Evolutionary conservation across 2,888 invertebrate genomes (phyloP).

Genomic region (Campoplex capitator): DNA sequence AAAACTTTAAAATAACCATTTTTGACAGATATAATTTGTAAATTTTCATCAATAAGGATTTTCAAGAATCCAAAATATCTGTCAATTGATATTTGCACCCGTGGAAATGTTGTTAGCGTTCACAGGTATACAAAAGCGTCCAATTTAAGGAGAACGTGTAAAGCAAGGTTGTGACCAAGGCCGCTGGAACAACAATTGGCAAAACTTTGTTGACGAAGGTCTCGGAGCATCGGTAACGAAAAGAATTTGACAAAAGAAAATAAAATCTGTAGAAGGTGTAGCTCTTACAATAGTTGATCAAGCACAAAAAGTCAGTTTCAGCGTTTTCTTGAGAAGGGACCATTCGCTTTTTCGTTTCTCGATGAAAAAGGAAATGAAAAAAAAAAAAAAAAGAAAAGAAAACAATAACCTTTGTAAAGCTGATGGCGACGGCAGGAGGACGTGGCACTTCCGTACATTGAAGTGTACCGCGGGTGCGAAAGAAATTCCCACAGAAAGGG

Average conservation of each 20-base stretch:
- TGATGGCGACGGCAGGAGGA: not conserved
- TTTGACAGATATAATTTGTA: too few relatives aligned
- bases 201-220: not conserved
- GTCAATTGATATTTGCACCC: not conserved
- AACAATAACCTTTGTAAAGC: conserved; percentile 26
- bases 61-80: not conserved
- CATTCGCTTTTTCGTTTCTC: not conserved
- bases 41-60: not conserved
- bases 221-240: not conserved
- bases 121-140: not conserved
- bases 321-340: conserved; percentile 22
- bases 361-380: conserved; percentile 36
- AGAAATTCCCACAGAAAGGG: conserved; percentile 56
- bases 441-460: conserved; percentile 1
- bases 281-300: conserved; percentile 73
- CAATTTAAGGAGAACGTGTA: not conserved
- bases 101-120: not conserved
- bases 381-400: conserved; percentile 41
- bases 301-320: conserved; percentile 53
- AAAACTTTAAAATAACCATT: too few relatives aligned
- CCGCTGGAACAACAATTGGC: not conserved
- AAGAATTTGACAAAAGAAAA: conserved; percentile 11
- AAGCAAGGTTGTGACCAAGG: not conserved
- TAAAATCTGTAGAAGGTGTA: conserved; percentile 8
- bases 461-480: conserved; percentile 19